Percentiles rank a stretch among this genome's conserved stretches.
Evolutionary conservation across 2,888 invertebrate species (phyloP).

Genomic region (Magallana nippona): DNA sequence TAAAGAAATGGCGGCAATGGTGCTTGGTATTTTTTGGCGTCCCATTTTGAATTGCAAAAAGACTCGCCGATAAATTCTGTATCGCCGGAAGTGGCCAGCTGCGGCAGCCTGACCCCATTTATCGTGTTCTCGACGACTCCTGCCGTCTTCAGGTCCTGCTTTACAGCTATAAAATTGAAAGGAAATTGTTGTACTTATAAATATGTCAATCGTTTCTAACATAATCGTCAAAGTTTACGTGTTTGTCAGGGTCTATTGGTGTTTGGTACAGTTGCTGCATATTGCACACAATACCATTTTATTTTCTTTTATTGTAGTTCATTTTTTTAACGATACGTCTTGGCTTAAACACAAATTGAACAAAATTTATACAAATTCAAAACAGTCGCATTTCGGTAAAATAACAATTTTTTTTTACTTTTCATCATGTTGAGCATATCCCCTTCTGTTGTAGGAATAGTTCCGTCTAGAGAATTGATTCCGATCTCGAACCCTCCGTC

Average conservation of each 20-base stretch:
- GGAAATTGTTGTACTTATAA: background rate
- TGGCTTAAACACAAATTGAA: no score
- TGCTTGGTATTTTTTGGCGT: no score
- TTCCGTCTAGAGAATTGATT: slow-evolving; percentile 58
- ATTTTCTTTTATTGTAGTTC: no score
- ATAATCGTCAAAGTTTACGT: no score
- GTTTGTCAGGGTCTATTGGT: no score
- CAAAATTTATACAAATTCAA: no score
- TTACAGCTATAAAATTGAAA: slow-evolving; percentile 52
- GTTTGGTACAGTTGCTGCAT: no score
- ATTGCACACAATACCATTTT: no score
- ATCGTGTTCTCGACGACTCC: slow-evolving; percentile 53
- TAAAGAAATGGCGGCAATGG: no score
- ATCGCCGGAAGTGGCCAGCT: slow-evolving; percentile 57
- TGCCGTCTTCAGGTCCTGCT: slow-evolving; percentile 47
- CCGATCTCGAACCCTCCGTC: slow-evolving; percentile 66
- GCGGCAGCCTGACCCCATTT: slow-evolving; percentile 60
- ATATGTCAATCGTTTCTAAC: no score
- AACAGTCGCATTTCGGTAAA: background rate
- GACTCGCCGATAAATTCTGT: slow-evolving; percentile 60
- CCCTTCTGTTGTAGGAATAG: slow-evolving; percentile 50
- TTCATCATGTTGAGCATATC: slow-evolving; percentile 57
- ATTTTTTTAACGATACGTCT: no score
- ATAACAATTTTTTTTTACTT: slow-evolving; percentile 52
- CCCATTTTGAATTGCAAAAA: no score